Percentiles rank a stretch among this genome's conserved stretches.
phyloP scores from a whole-genome alignment of 2,888 invertebrate genomes.

The Abrostola tripartita region DNA sequence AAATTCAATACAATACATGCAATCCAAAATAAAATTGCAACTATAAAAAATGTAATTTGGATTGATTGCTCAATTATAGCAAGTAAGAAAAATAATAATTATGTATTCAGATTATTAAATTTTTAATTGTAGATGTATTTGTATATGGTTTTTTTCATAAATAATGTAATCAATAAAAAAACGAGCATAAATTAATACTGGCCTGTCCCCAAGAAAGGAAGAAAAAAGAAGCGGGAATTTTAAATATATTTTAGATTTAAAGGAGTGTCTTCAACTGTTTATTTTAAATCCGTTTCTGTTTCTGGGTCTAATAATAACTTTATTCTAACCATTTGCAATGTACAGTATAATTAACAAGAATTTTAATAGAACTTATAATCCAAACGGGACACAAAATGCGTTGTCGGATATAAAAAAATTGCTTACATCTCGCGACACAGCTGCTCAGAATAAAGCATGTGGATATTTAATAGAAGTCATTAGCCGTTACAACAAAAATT shows the following conservation, averaged over 20 bases:
- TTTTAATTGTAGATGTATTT: too few species aligned
- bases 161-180: too few species aligned
- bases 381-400: conserved; percentile 77
- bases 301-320: not conserved
- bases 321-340: conserved; percentile 60
- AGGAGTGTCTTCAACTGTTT: not conserved
- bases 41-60: not conserved
- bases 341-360: conserved; percentile 76
- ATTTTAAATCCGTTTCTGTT: not conserved
- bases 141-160: too few species aligned
- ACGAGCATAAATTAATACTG: too few species aligned
- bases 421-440: conserved; percentile 78
- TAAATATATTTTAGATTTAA: conserved; percentile 6
- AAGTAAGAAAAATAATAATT: too few species aligned
- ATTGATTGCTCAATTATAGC: too few species aligned
- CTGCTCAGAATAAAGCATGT: conserved; percentile 80
- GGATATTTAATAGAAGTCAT: conserved; percentile 79
- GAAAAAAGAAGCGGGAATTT: conserved; percentile 39
- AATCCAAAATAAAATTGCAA: not conserved
- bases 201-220: not conserved
- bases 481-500: conserved; percentile 70
- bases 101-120: too few species aligned
- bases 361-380: conserved; percentile 80
- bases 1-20: not conserved
- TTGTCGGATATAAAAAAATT: conserved; percentile 80